phyloP scores from a whole-genome alignment of 1,140 invertebrate genomes.

The Mercenaria mercenaria region DNA sequence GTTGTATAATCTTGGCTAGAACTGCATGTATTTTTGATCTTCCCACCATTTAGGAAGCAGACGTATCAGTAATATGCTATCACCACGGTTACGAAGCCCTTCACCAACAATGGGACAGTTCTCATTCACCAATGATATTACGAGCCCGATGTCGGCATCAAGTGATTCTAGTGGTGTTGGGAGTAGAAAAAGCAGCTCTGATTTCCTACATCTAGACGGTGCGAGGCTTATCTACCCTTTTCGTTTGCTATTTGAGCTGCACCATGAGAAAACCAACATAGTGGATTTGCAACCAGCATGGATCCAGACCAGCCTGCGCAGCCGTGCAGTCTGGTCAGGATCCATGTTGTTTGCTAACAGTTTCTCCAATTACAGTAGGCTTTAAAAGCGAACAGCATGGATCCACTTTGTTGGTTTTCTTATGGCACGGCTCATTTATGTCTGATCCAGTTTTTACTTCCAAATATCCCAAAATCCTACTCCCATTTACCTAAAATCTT shows the following conservation, averaged over 20 bases:
- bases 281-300: no score
- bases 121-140: conserved; percentile 70
- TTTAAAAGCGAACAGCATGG: no score
- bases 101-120: conserved; percentile 79
- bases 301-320: no score
- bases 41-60: conserved; percentile 68
- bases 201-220: conserved; percentile 93
- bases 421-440: no score
- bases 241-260: not conserved
- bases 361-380: no score
- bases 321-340: no score
- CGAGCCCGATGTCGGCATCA: conserved; percentile 90
- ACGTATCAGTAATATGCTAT: conserved; percentile 77
- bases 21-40: conserved; percentile 36
- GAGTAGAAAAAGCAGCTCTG: conserved; percentile 95
- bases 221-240: conserved; percentile 62
- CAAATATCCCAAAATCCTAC: not conserved
- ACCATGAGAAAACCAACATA: no score
- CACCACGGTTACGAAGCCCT: conserved; percentile 79
- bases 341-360: no score
- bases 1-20: not conserved
- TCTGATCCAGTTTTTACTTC: not conserved
- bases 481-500: no score
- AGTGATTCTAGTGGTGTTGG: conserved; percentile 96
- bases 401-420: no score